Conservation (phyloP, 2,113 vertebrate species). For the Piaya cayana region DNA sequence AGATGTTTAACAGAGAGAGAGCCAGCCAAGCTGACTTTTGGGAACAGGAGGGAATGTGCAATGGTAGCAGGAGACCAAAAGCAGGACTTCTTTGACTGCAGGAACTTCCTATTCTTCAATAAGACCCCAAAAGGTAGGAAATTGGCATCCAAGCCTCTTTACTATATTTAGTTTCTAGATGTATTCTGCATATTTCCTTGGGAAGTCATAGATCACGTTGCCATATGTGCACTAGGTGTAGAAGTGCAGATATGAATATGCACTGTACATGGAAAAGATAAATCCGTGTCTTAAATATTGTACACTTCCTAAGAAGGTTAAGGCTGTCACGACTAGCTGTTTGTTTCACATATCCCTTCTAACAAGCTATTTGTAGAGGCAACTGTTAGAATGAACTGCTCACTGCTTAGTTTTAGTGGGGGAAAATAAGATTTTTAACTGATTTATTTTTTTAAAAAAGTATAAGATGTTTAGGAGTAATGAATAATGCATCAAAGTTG, state of each 20-base stretch:
- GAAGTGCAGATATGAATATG: neutral
- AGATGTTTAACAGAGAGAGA: neutral
- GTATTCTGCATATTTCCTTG: neutral
- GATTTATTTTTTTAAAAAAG: neutral
- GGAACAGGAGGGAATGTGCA: neutral
- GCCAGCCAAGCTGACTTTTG: neutral
- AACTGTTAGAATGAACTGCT: neutral
- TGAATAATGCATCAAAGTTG: neutral
- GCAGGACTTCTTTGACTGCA: neutral
- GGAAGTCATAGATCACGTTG: neutral
- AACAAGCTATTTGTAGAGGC: conserved; percentile 19
- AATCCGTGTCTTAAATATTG: neutral
- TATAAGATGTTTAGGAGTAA: neutral
- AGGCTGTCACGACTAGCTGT: neutral
- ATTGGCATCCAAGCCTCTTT: neutral
- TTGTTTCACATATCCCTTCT: neutral
- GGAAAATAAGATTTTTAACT: neutral
- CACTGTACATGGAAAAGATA: neutral
- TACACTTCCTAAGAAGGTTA: neutral
- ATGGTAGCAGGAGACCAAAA: neutral
- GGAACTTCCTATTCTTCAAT: neutral
- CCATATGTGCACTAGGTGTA: rapidly evolving
- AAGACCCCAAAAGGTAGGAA: neutral
- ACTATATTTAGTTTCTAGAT: neutral
- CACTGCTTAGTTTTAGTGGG: neutral